These are phyloP conservation scores for Sigmodon hispidus DNA, from an alignment of 2,113 vertebrate genomes.

Conservation along the genomic window DNA sequence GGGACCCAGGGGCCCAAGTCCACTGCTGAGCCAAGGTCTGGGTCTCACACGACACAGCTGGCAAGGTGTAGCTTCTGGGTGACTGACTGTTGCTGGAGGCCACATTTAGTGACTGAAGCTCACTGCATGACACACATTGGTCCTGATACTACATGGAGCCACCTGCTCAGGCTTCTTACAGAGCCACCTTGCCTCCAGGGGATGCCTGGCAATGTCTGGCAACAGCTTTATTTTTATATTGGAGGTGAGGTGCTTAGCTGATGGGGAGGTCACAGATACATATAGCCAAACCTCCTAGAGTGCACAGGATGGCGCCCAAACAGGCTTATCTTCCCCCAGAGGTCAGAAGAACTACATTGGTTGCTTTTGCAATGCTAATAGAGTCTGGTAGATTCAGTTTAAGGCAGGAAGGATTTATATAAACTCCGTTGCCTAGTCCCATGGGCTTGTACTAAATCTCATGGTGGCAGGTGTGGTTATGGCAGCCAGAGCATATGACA, in stretches of 20 bases:
- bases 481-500: no score
- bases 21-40: no score
- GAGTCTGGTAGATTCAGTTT: neutral
- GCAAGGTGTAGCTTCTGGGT: neutral
- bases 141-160: accelerated
- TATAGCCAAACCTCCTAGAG: neutral
- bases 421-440: neutral
- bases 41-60: neutral
- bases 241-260: neutral
- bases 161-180: neutral
- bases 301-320: neutral
- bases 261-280: neutral
- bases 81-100: no score
- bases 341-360: neutral
- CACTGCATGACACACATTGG: neutral
- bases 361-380: neutral
- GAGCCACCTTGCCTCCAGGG: neutral
- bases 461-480: neutral
- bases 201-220: neutral
- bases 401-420: neutral
- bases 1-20: neutral
- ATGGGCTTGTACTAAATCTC: neutral
- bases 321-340: neutral
- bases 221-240: neutral
- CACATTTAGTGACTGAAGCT: accelerated